Conservation (phyloP, 2,888 invertebrate species). For the Augiades crinisus region DNA sequence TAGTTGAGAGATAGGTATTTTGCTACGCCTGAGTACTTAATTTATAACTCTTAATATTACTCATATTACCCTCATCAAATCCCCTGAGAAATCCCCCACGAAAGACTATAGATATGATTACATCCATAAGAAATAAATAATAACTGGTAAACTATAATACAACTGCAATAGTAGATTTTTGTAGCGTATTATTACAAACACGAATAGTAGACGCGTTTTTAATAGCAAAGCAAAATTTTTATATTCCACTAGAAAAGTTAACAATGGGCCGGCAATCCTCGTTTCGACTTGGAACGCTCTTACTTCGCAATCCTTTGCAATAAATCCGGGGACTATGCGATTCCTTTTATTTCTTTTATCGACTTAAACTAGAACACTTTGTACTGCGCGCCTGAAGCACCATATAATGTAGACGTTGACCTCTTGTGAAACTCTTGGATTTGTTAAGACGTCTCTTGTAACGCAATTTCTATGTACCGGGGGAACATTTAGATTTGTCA, state of each 20-base stretch:
- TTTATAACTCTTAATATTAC: too few relatives aligned
- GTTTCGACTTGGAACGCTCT: conserved; percentile 24
- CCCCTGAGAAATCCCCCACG: too few relatives aligned
- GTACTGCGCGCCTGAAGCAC: conserved; percentile 14
- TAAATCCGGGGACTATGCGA: conserved; percentile 26
- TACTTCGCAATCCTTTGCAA: conserved; percentile 27
- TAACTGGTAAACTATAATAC: too few relatives aligned
- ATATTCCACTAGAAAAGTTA: conserved; percentile 22
- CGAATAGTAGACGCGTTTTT: conserved; percentile 7
- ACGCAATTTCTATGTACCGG: neutral
- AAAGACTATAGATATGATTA: too few relatives aligned
- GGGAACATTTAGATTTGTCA: neutral
- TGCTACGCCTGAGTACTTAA: too few relatives aligned
- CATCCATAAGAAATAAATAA: too few relatives aligned
- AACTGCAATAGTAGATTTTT: too few relatives aligned
- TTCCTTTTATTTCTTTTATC: conserved; percentile 27
- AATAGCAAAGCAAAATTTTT: conserved; percentile 22
- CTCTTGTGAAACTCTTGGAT: conserved; percentile 5
- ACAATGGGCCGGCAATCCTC: conserved; percentile 25
- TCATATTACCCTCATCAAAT: too few relatives aligned
- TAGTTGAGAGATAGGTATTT: too few relatives aligned
- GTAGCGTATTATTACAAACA: conserved; percentile 6
- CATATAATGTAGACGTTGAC: conserved; percentile 23
- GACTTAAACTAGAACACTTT: conserved; percentile 28
- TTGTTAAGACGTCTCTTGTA: neutral